phyloP scores from a whole-genome alignment of 2,797 vertebrate genomes.

The Otus scops region DNA sequence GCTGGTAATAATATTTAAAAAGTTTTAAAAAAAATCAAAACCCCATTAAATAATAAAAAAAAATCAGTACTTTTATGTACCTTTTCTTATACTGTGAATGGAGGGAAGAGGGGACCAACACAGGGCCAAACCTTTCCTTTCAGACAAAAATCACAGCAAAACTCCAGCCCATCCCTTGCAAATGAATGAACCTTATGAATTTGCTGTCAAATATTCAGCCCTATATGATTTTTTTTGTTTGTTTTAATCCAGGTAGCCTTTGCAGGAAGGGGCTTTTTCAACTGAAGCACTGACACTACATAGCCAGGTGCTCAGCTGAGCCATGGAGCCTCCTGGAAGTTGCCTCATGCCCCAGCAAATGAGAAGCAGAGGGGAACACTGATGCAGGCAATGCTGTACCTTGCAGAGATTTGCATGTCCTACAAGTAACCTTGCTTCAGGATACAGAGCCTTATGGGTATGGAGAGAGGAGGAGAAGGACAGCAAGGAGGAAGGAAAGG shows the following conservation, averaged over 20 bases:
- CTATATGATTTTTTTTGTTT: not conserved
- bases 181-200: not conserved
- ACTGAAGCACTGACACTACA: not conserved
- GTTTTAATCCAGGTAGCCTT: not conserved
- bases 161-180: not conserved
- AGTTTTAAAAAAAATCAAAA: not conserved
- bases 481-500: not conserved
- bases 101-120: not conserved
- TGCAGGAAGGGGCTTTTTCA: not conserved
- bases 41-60: not conserved
- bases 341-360: not conserved
- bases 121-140: not conserved
- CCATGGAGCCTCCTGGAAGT: accelerated
- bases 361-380: not conserved
- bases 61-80: not conserved
- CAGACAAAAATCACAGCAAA: not conserved
- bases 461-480: not conserved
- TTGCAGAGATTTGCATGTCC: conserved; percentile 17
- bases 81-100: not conserved
- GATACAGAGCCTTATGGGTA: not conserved
- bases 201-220: not conserved
- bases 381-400: not conserved
- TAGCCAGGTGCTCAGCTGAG: not conserved
- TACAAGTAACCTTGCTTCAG: conserved; percentile 66
- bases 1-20: not conserved